Percentiles rank a stretch among this genome's conserved stretches.
Conservation (phyloP, 2,888 invertebrate genomes). For the Hoplodrina blanda region DNA sequence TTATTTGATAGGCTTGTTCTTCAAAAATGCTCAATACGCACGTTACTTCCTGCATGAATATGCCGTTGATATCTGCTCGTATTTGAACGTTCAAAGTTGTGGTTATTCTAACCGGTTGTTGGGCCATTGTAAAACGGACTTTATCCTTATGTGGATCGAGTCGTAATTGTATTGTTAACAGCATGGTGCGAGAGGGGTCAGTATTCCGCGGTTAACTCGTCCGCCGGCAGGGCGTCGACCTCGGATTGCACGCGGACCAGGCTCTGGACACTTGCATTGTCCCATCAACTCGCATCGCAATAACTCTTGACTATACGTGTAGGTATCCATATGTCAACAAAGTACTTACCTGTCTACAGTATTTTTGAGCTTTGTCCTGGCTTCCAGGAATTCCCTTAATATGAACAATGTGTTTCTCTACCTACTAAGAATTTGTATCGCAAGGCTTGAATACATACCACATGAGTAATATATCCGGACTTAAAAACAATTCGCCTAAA, state of each 20-base stretch:
- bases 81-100: conserved; percentile 71
- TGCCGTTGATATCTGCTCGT: conserved; percentile 65
- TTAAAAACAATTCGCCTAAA: conserved; percentile 14
- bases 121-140: conserved; percentile 63
- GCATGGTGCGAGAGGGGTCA: conserved; percentile 78
- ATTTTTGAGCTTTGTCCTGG: conserved; percentile 20
- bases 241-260: conserved; percentile 75
- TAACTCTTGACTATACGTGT: conserved; percentile 71
- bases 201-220: conserved; percentile 82
- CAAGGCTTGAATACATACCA: conserved; percentile 5
- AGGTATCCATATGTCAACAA: conserved; percentile 21
- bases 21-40: conserved; percentile 63
- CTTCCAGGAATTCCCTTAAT: conserved; percentile 21
- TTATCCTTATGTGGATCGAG: conserved; percentile 66
- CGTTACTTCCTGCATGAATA: conserved; percentile 68
- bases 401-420: background rate
- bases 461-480: conserved; percentile 23
- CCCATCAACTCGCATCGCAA: conserved; percentile 71
- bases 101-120: conserved; percentile 61
- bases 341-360: conserved; percentile 1
- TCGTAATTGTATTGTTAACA: conserved; percentile 68
- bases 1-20: conserved; percentile 44
- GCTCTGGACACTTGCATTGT: conserved; percentile 79
- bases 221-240: conserved; percentile 81
- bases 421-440: conserved; percentile 13